phyloP scores from a whole-genome alignment of 2,888 invertebrate species.

The Hybos culiciformis region DNA sequence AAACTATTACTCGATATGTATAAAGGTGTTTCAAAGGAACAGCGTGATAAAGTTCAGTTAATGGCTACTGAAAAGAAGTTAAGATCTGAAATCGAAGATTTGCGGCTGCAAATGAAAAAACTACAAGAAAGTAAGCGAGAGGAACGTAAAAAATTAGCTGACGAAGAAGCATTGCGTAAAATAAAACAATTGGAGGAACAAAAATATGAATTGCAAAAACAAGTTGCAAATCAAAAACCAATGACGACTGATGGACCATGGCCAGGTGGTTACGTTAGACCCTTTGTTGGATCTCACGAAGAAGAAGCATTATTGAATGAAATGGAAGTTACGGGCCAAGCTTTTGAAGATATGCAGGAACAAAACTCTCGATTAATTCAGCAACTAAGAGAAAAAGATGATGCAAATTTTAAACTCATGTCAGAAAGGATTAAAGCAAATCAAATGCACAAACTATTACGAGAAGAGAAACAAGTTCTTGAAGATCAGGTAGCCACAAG shows the following conservation, averaged over 20 bases:
- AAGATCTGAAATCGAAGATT: constrained; percentile 78
- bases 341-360: constrained; percentile 98
- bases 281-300: constrained; percentile 67
- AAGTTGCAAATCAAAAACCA: constrained; percentile 74
- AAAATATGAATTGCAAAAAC: constrained; percentile 81
- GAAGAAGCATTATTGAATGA: constrained; percentile 94
- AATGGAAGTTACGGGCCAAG: constrained; percentile 98
- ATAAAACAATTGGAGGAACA: constrained; percentile 91
- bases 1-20: constrained; percentile 91
- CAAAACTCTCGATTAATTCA: constrained; percentile 92
- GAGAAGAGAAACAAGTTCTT: constrained; percentile 88
- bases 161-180: constrained; percentile 87
- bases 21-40: constrained; percentile 93
- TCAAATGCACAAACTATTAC: constrained; percentile 82
- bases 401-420: constrained; percentile 98
- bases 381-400: constrained; percentile 91
- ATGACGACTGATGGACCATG: constrained; percentile 38
- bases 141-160: constrained; percentile 77
- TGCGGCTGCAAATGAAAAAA: constrained; percentile 72
- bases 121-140: constrained; percentile 86
- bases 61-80: constrained; percentile 92
- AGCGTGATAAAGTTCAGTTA: constrained; percentile 87
- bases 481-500: constrained; percentile 77
- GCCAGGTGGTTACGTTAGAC: constrained; percentile 41
- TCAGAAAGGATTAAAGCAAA: constrained; percentile 92